phyloP scores from a whole-genome alignment of 1,140 invertebrate species.

The Acromyrmex charruanus region DNA sequence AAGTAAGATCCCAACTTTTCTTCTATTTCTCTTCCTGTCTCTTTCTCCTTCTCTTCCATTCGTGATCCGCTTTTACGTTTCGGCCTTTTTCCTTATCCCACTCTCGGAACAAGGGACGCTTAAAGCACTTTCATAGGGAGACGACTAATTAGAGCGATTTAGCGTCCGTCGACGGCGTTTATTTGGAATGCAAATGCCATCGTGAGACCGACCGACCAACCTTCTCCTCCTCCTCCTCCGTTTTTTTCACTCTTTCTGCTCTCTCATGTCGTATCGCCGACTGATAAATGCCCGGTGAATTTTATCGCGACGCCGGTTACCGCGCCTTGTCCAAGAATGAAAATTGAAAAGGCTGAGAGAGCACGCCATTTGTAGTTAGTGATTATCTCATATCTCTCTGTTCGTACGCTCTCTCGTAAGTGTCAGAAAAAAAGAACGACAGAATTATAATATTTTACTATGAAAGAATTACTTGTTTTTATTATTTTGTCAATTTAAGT shows the following conservation, averaged over 20 bases:
- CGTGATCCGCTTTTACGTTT: constrained; percentile 40
- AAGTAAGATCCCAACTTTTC: constrained; percentile 32
- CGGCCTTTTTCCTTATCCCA: constrained; percentile 69
- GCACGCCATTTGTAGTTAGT: constrained; percentile 46
- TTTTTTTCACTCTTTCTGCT: background rate
- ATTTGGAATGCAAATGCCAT: constrained; percentile 77
- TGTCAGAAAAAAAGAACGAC: background rate
- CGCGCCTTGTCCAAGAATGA: constrained; percentile 49
- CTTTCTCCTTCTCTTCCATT: background rate
- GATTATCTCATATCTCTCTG: constrained; percentile 42
- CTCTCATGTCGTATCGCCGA: constrained; percentile 36
- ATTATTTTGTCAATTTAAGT: background rate
- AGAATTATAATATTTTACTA: background rate
- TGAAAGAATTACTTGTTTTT: constrained; percentile 9
- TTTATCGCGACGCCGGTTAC: constrained; percentile 56
- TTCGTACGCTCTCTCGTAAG: background rate
- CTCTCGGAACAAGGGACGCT: constrained; percentile 73
- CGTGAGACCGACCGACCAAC: constrained; percentile 39
- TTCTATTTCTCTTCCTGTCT: background rate
- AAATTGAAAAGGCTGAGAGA: constrained; percentile 48
- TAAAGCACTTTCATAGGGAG: constrained; percentile 76
- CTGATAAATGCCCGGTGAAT: constrained; percentile 61
- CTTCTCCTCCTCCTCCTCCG: constrained; percentile 1
- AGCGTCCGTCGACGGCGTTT: constrained; percentile 71
- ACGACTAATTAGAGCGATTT: constrained; percentile 78